Conservation (phyloP, 2,113 vertebrate genomes). For the Rhabdornis inornatus region DNA sequence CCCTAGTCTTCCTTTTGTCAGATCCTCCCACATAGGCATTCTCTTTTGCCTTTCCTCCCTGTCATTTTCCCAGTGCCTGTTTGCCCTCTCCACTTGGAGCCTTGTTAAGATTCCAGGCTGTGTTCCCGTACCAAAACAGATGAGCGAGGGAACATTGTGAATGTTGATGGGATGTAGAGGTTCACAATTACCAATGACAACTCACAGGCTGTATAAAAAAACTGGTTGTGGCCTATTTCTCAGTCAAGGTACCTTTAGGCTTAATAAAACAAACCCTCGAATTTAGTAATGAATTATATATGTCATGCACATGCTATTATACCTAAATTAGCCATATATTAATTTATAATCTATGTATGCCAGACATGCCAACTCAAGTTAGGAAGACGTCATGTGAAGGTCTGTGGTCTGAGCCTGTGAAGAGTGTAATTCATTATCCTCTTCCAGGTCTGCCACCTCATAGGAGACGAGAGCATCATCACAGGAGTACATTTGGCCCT, state of each 20-base stretch:
- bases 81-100: background rate
- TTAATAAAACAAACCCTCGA: background rate
- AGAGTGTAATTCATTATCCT: background rate
- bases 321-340: background rate
- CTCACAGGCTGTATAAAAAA: background rate
- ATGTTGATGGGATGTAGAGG: background rate
- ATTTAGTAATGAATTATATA: background rate
- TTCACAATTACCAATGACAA: background rate
- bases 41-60: background rate
- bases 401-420: background rate
- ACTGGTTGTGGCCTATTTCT: background rate
- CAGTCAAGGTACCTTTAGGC: background rate
- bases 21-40: background rate
- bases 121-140: background rate
- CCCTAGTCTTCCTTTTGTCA: rapidly evolving
- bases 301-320: background rate
- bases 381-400: background rate
- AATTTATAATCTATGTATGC: background rate
- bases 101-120: background rate
- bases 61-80: background rate
- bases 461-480: background rate
- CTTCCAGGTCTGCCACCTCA: background rate
- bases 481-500: background rate
- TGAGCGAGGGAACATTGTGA: background rate
- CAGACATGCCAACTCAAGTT: background rate